Evolutionary conservation across 2,113 vertebrate genomes (phyloP).

Genomic region (Laterallus jamaicensis): DNA sequence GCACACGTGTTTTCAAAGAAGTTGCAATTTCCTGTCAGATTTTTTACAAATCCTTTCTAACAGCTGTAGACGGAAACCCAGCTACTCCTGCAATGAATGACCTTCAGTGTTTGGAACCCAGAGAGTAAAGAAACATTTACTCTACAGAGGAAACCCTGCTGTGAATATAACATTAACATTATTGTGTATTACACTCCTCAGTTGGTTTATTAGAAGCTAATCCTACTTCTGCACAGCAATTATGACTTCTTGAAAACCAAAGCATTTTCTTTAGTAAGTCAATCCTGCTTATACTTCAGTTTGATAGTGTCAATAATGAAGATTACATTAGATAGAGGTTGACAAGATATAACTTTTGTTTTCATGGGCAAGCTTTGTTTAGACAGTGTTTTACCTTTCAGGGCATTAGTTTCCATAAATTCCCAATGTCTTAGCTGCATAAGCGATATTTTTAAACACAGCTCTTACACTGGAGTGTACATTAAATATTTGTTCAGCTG

Average conservation of each 20-base stretch:
- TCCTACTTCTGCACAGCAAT: constrained; percentile 6
- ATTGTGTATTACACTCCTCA: constrained; percentile 28
- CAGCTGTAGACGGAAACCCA: constrained; percentile 53
- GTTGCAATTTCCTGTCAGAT: constrained; percentile 66
- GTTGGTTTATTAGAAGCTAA: constrained; percentile 64
- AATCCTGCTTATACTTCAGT: neutral
- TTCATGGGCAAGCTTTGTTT: neutral
- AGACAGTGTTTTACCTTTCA: constrained; percentile 67
- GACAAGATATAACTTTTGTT: constrained; percentile 18
- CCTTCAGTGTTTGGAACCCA: constrained; percentile 64
- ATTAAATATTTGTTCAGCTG: constrained; percentile 82
- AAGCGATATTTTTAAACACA: constrained; percentile 71
- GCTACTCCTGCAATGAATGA: constrained; percentile 62
- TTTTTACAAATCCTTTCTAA: constrained; percentile 64
- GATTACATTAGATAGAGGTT: constrained; percentile 1
- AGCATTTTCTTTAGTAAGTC: constrained; percentile 10
- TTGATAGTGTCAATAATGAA: neutral
- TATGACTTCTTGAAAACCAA: constrained; percentile 57
- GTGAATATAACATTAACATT: constrained; percentile 44
- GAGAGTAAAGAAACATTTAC: constrained; percentile 72
- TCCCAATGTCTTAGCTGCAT: constrained; percentile 55
- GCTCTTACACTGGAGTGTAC: constrained; percentile 69
- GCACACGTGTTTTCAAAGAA: constrained; percentile 70
- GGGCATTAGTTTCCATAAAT: constrained; percentile 71
- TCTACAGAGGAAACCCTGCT: constrained; percentile 46